Conservation (phyloP, 2,888 invertebrate genomes). For the Eueremaeus valkanovi region DNA sequence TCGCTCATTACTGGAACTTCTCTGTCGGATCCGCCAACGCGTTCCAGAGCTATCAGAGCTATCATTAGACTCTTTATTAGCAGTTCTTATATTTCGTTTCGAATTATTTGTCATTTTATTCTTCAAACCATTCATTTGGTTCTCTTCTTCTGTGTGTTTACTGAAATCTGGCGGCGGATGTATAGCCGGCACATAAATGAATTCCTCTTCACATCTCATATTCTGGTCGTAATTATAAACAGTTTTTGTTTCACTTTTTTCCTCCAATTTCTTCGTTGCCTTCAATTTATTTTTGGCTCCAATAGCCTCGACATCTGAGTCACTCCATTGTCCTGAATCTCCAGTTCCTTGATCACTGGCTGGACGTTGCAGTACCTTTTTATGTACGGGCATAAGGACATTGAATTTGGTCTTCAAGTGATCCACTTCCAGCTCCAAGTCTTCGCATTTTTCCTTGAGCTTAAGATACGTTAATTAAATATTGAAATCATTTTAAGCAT, state of each 20-base stretch:
- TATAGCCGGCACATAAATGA: slow-evolving; percentile 47
- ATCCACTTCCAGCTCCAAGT: slow-evolving; percentile 46
- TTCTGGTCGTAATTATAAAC: slow-evolving; percentile 33
- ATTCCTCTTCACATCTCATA: slow-evolving; percentile 45
- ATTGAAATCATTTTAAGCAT: too few species aligned
- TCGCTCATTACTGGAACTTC: neutral
- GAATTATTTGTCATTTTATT: neutral
- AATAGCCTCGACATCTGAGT: slow-evolving; percentile 30
- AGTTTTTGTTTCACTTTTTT: slow-evolving; percentile 12
- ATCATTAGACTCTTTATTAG: neutral
- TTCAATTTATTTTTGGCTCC: slow-evolving; percentile 4
- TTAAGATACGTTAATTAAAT: slow-evolving; percentile 2
- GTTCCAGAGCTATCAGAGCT: neutral
- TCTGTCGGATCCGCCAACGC: slow-evolving; percentile 28
- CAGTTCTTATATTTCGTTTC: neutral
- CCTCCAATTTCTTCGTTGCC: neutral
- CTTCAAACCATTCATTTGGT: neutral
- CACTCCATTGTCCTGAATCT: slow-evolving; percentile 42
- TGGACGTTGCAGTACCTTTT: neutral
- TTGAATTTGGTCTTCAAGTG: slow-evolving; percentile 41
- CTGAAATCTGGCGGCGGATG: slow-evolving; percentile 45
- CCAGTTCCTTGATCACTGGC: slow-evolving; percentile 37
- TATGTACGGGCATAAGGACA: slow-evolving; percentile 10
- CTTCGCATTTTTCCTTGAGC: slow-evolving; percentile 47
- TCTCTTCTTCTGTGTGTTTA: slow-evolving; percentile 16